Evolutionary conservation across 2,888 invertebrate genomes (phyloP).

Genomic region (Globia sparganii): DNA sequence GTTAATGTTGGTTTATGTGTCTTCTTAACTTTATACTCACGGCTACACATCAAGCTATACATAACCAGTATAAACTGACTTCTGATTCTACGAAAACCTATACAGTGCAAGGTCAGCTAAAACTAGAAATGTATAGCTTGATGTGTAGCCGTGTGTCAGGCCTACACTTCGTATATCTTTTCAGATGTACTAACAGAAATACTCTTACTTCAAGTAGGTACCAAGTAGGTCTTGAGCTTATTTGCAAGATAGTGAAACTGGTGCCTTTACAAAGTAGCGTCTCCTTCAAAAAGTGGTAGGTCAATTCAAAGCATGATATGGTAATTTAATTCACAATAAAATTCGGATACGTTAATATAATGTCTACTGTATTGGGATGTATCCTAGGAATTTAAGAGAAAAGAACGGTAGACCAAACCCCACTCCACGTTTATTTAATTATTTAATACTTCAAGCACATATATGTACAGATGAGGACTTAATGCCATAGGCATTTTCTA

Average conservation of each 20-base stretch:
- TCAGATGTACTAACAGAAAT: conserved; percentile 1
- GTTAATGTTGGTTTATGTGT: conserved; percentile 52
- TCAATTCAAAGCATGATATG: neutral
- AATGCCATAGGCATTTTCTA: too few relatives aligned
- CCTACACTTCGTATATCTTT: conserved; percentile 35
- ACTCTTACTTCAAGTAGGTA: conserved; percentile 7
- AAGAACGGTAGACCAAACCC: neutral
- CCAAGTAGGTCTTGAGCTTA: neutral
- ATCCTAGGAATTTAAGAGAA: neutral
- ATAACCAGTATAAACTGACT: too few relatives aligned
- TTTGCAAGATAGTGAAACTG: conserved; percentile 7
- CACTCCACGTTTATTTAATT: too few relatives aligned
- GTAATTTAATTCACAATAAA: neutral
- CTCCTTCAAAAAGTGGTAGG: neutral
- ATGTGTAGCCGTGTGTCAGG: too few relatives aligned
- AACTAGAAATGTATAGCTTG: too few relatives aligned
- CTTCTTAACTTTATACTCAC: conserved; percentile 55
- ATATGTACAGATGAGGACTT: too few relatives aligned
- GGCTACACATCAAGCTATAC: too few relatives aligned
- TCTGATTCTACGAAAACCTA: too few relatives aligned
- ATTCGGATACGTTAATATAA: neutral
- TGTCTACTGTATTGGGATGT: neutral
- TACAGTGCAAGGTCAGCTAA: too few relatives aligned
- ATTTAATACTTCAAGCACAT: too few relatives aligned
- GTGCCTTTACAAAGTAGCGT: neutral